Conservation (phyloP, 2,113 vertebrate species). For the Petrocephalus zakoni region DNA sequence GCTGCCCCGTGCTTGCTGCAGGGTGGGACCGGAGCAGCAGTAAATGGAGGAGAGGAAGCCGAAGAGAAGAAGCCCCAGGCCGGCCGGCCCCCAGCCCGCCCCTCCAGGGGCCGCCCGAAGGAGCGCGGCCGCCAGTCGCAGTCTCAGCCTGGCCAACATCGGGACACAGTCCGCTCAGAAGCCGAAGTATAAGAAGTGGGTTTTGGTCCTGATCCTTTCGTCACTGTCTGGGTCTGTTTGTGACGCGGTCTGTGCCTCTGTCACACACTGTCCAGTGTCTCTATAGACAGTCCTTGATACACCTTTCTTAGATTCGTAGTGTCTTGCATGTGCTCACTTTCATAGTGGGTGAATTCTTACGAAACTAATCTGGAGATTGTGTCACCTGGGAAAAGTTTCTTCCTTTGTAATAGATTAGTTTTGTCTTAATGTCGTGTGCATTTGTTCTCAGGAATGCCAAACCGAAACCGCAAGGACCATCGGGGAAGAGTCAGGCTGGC, state of each 20-base stretch:
- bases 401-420: neutral
- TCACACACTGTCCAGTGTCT: neutral
- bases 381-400: neutral
- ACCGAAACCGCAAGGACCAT: constrained; percentile 62
- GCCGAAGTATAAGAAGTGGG: constrained; percentile 76
- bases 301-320: too few species aligned
- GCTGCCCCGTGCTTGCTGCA: neutral
- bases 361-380: neutral
- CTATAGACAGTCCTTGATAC: neutral
- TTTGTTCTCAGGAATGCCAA: constrained; percentile 65
- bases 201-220: neutral
- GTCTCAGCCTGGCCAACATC: constrained; percentile 65
- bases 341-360: neutral
- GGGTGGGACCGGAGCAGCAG: constrained; percentile 21
- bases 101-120: constrained; percentile 66
- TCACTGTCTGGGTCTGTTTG: neutral
- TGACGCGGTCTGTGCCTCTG: neutral
- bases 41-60: constrained; percentile 87
- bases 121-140: constrained; percentile 63
- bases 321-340: too few species aligned
- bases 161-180: constrained; percentile 72
- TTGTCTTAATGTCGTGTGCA: neutral
- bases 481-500: constrained; percentile 70
- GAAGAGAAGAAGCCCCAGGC: constrained; percentile 84
- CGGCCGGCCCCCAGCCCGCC: constrained; percentile 63